Evolutionary conservation across 2,113 vertebrate species (phyloP), one percentile per base, ranked within the genome.

Genomic region (Amblyornis subalaris): DNA sequence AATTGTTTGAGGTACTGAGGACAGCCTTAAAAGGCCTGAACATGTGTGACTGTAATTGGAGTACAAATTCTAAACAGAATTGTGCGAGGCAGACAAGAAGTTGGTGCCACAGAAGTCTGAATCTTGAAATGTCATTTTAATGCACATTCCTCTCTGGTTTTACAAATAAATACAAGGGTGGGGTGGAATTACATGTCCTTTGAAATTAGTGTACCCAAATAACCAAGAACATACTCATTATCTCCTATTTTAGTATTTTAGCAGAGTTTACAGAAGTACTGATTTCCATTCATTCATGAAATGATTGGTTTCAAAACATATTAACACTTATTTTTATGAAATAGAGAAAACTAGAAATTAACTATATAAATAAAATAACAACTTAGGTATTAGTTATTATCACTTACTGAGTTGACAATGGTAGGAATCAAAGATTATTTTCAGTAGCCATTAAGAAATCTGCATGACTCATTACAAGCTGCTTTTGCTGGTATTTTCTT

Each of bases 341-440:
- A 66, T 16, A 66, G 24, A 54, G 47, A 70, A 91, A 96, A 84
- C 26, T 58, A 48, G 73, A 47, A 70, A 92, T 92, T 72, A 85
- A 29, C 62, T 76, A 13, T 94, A 58, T 85, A 82, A 94, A 90
- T 71, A 94, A 85, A 76, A 73, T 90, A 80, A 55, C 36, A 78
- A 58, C 75, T 70, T 67, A 82, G 62, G 29, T 94, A 64, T 90
- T 93, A 65, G 78, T 73, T 94, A 70, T 93, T 75, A 80, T 83
- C 44, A 38, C 58, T 93, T 60, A 75, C 45, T 83, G 92, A 77
- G 42, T 38, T 94, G 90, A 62, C 71, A 85, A 23, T 73, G 35
- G 58, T 76, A 76, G 80, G 55, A 88, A 89, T 82, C 70, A 77
- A 85, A 91, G 47, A 73, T 88, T 70, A 73, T 90, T 94, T 95